These are phyloP conservation scores for Heliopora coerulea DNA, from an alignment of 92 coral and sea anemone genomes.

Conservation along the genomic window DNA sequence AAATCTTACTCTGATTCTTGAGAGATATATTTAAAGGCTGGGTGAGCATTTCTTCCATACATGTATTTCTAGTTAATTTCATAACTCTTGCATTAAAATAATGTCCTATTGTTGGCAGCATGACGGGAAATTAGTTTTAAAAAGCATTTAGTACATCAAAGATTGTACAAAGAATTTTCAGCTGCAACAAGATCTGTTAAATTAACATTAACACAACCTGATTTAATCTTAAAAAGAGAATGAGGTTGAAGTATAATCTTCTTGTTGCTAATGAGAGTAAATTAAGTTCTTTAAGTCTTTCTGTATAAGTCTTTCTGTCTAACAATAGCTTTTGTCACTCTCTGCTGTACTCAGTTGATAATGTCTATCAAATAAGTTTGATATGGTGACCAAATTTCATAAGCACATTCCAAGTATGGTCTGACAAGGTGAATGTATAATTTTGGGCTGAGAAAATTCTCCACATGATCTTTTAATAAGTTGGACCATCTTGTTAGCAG, in stretches of 20 bases:
- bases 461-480: slow-evolving; percentile 39
- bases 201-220: slow-evolving; percentile 10
- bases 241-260: slow-evolving; percentile 6
- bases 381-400: slow-evolving; percentile 41
- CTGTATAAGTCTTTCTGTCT: slow-evolving; percentile 31
- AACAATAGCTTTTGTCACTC: slow-evolving; percentile 11
- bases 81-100: no score
- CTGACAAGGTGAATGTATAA: neutral
- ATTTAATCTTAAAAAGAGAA: slow-evolving; percentile 21
- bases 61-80: no score
- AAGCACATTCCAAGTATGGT: slow-evolving; percentile 1
- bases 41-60: no score
- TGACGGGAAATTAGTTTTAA: neutral
- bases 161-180: slow-evolving; percentile 8
- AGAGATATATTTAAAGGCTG: no score
- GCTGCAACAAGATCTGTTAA: neutral
- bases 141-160: neutral
- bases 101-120: no score
- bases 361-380: slow-evolving; percentile 20
- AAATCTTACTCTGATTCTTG: no score
- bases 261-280: slow-evolving; percentile 33
- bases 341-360: slow-evolving; percentile 8
- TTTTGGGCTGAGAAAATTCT: neutral
- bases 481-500: slow-evolving; percentile 33
- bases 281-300: slow-evolving; percentile 37